Evolutionary conservation across 2,113 vertebrate species (phyloP).

Genomic region (Notechis scutatus): DNA sequence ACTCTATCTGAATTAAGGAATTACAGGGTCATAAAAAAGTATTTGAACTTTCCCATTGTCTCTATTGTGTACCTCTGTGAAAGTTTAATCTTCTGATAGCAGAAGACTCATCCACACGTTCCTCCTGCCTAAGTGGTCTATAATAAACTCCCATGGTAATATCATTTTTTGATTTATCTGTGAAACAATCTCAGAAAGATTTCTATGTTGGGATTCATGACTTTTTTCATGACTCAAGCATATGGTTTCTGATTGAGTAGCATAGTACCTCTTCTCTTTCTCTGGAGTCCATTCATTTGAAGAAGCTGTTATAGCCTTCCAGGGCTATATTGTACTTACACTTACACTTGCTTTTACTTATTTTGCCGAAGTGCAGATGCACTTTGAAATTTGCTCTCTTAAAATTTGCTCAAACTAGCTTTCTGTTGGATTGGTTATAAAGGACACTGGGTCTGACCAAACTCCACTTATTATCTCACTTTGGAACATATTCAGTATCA

Average conservation of each 20-base stretch:
- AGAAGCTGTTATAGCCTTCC: not conserved
- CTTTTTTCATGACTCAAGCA: not conserved
- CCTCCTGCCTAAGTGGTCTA: not conserved
- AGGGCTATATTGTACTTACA: not conserved
- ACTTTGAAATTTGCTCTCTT: not conserved
- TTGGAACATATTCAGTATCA: not conserved
- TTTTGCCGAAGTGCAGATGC: not conserved
- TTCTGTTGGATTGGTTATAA: not conserved
- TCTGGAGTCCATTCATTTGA: not conserved
- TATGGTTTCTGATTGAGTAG: not conserved
- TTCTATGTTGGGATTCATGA: not conserved
- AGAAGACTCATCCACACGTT: not conserved
- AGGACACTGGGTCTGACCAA: not conserved
- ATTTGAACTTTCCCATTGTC: not conserved
- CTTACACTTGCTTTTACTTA: not conserved
- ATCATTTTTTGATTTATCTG: not conserved
- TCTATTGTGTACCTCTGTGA: not conserved
- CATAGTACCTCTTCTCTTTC: not conserved
- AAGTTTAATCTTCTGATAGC: not conserved
- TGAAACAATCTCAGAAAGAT: not conserved
- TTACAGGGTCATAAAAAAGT: not conserved
- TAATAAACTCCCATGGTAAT: not conserved
- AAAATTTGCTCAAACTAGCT: not conserved
- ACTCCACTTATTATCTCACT: not conserved
- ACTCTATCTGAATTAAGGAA: not conserved